Percentiles rank a stretch among this genome's conserved stretches.
These are phyloP conservation scores for Loripinus fragilis DNA, from an alignment of 2,888 invertebrate species.

Conservation along the genomic window DNA sequence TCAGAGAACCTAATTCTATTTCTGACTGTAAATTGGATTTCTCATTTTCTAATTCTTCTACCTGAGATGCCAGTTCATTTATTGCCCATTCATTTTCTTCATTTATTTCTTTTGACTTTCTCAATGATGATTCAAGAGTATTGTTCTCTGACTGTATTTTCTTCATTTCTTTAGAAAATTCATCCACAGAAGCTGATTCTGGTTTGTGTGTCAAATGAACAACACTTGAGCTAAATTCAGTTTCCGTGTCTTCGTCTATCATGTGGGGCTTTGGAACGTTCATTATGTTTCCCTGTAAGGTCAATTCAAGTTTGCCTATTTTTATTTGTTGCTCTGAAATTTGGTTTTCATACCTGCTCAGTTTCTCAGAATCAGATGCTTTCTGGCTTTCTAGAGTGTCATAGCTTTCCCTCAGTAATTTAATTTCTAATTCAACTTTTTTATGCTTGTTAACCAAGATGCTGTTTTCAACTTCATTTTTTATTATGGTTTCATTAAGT, in stretches of 20 bases:
- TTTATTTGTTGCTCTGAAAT: not conserved
- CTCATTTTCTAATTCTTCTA: slow-evolving; percentile 44
- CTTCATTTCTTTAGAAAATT: not conserved
- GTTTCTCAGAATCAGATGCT: not conserved
- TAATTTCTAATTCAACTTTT: not conserved
- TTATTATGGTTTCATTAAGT: slow-evolving; percentile 9
- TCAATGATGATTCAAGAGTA: slow-evolving; percentile 22
- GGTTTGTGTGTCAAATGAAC: no score
- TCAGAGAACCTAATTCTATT: not conserved
- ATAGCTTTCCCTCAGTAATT: not conserved
- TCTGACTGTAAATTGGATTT: slow-evolving; percentile 6
- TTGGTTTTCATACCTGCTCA: not conserved
- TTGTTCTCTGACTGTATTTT: not conserved
- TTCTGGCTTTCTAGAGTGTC: not conserved
- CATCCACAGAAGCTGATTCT: not conserved
- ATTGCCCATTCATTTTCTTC: slow-evolving; percentile 55
- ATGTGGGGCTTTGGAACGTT: no score
- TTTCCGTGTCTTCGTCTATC: not conserved
- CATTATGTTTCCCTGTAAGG: no score
- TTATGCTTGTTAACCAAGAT: not conserved
- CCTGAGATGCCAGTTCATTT: slow-evolving; percentile 45
- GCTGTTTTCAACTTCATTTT: slow-evolving; percentile 23
- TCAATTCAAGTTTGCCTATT: not conserved
- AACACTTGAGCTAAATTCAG: not conserved
- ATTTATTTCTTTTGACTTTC: slow-evolving; percentile 47